phyloP scores from a whole-genome alignment of 2,113 vertebrate genomes.

The Cromileptes altivelis region DNA sequence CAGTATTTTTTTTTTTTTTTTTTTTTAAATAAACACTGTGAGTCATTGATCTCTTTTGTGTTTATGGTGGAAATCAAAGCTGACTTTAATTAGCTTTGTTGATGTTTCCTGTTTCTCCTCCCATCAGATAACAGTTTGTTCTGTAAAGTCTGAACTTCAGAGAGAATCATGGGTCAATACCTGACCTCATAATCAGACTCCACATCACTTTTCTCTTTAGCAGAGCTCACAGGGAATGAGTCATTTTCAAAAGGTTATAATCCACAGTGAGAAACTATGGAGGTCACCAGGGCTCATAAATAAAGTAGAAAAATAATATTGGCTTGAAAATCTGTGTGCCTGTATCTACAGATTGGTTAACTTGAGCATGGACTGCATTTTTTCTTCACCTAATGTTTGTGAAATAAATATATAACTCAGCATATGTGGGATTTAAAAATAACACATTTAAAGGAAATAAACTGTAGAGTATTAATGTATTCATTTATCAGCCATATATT shows the following conservation, averaged over 20 bases:
- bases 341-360: too few relatives aligned
- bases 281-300: too few relatives aligned
- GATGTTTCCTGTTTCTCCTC: neutral
- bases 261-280: neutral
- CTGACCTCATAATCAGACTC: constrained; percentile 8
- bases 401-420: neutral
- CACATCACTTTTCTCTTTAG: neutral
- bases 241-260: neutral
- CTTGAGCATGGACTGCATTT: too few relatives aligned
- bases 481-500: neutral
- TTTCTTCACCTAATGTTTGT: neutral
- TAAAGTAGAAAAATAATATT: neutral
- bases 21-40: neutral
- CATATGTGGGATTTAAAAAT: neutral
- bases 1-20: neutral
- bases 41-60: neutral
- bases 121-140: neutral
- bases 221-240: neutral
- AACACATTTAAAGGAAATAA: neutral
- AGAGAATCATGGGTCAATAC: neutral
- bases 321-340: too few relatives aligned
- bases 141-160: constrained; percentile 19
- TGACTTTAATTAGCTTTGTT: neutral
- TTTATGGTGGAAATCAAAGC: neutral
- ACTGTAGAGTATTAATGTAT: neutral